Percentiles rank a stretch among this genome's conserved stretches.
Evolutionary conservation across 2,888 invertebrate genomes (phyloP).

Genomic region (Bombyx huttoni): DNA sequence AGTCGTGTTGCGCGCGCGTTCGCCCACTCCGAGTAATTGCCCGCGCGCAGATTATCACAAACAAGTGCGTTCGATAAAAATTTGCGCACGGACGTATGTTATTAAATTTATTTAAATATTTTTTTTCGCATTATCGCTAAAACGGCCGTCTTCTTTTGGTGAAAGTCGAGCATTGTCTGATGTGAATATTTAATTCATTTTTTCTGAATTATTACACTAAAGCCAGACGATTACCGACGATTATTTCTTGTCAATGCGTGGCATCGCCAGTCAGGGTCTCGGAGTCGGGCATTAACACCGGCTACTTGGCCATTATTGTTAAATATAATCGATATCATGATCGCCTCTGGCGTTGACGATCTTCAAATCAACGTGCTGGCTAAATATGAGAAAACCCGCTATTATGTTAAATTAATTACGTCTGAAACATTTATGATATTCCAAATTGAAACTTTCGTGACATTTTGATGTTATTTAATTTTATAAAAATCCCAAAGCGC

Average conservation of each 20-base stretch:
- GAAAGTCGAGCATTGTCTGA: constrained; percentile 54
- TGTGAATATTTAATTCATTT: constrained; percentile 52
- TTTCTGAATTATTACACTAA: constrained; percentile 42
- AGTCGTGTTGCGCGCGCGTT: too few relatives aligned
- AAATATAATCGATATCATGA: constrained; percentile 28
- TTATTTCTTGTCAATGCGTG: constrained; percentile 49
- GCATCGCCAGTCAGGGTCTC: constrained; percentile 25
- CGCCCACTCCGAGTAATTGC: constrained; percentile 41
- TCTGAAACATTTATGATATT: background rate
- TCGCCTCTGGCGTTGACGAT: constrained; percentile 30
- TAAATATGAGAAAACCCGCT: background rate
- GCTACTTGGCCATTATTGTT: constrained; percentile 27
- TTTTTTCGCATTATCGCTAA: constrained; percentile 56
- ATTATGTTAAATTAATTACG: background rate
- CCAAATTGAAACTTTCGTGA: background rate
- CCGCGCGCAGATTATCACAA: constrained; percentile 66
- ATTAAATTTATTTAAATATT: constrained; percentile 60
- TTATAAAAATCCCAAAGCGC: background rate
- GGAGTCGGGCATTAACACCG: constrained; percentile 15
- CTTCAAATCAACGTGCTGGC: constrained; percentile 19
- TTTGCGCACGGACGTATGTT: constrained; percentile 68
- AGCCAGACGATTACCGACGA: constrained; percentile 38
- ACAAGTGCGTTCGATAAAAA: constrained; percentile 70
- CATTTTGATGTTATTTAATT: too few relatives aligned
- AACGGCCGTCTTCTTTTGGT: constrained; percentile 55